Evolutionary conservation across 1,140 invertebrate species (phyloP).

Genomic region (Archegozetes longisetosus): DNA sequence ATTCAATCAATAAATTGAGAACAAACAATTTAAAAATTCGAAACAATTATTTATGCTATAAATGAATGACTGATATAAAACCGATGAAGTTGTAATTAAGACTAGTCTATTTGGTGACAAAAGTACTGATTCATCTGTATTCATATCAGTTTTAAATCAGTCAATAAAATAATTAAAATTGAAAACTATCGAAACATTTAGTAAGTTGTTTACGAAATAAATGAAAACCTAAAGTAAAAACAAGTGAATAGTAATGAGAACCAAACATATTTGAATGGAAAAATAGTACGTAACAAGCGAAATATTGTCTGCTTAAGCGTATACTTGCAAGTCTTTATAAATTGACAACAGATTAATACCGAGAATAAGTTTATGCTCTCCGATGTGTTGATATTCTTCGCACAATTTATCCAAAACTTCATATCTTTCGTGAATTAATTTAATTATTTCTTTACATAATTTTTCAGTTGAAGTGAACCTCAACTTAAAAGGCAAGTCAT

Average conservation of each 20-base stretch:
- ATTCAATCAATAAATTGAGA: too few species aligned
- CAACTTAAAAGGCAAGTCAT: slow-evolving; percentile 10
- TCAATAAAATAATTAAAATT: too few species aligned
- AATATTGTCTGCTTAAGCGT: background rate
- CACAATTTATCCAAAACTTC: background rate
- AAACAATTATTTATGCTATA: too few species aligned
- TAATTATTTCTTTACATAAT: slow-evolving; percentile 1
- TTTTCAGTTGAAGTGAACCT: background rate
- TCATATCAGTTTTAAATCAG: too few species aligned
- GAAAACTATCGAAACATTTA: background rate
- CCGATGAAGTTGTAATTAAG: too few species aligned
- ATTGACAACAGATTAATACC: background rate
- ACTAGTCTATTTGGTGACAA: too few species aligned
- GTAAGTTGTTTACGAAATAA: background rate
- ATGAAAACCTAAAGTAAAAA: background rate
- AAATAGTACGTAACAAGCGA: background rate
- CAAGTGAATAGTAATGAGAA: background rate
- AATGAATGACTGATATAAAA: too few species aligned
- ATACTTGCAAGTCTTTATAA: background rate
- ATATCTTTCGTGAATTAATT: background rate
- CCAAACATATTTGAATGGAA: background rate
- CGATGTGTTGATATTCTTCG: background rate
- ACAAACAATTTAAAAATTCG: too few species aligned
- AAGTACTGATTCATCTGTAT: too few species aligned
- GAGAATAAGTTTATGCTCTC: background rate